Evolutionary conservation across 2,797 vertebrate genomes (phyloP).

Genomic region (Macrochelys suwanniensis): DNA sequence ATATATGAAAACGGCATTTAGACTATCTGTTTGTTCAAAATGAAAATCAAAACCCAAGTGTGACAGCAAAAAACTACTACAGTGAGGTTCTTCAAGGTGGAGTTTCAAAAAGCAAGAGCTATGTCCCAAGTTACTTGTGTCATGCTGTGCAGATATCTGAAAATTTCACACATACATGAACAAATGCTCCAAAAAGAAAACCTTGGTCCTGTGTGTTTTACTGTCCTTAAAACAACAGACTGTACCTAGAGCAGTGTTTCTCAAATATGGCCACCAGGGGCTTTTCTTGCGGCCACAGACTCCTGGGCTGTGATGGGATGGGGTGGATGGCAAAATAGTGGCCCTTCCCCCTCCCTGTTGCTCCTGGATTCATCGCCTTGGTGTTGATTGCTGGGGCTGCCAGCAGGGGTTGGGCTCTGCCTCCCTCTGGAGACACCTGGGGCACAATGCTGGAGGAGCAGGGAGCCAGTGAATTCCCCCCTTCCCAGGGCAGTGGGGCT

Average conservation of each 20-base stretch:
- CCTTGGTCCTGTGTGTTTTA: not conserved
- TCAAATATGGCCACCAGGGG: too few species aligned
- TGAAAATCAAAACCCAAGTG: constrained; percentile 10
- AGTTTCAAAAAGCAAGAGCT: not conserved
- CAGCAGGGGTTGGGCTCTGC: too few species aligned
- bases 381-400: too few species aligned
- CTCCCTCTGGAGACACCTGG: too few species aligned
- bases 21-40: constrained; percentile 3
- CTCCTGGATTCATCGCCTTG: too few species aligned
- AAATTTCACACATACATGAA: not conserved
- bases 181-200: not conserved
- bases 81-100: not conserved
- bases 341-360: too few species aligned
- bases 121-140: not conserved
- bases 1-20: not conserved
- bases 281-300: too few species aligned
- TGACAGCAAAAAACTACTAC: not conserved
- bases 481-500: too few species aligned
- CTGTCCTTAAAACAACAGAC: not conserved
- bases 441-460: too few species aligned
- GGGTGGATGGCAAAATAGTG: too few species aligned
- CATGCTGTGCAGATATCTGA: not conserved
- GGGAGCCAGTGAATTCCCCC: too few species aligned
- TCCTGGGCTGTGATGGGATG: too few species aligned
- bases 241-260: not conserved